Evolutionary conservation across 2,888 invertebrate genomes (phyloP).

Genomic region (Cheilosia soror): DNA sequence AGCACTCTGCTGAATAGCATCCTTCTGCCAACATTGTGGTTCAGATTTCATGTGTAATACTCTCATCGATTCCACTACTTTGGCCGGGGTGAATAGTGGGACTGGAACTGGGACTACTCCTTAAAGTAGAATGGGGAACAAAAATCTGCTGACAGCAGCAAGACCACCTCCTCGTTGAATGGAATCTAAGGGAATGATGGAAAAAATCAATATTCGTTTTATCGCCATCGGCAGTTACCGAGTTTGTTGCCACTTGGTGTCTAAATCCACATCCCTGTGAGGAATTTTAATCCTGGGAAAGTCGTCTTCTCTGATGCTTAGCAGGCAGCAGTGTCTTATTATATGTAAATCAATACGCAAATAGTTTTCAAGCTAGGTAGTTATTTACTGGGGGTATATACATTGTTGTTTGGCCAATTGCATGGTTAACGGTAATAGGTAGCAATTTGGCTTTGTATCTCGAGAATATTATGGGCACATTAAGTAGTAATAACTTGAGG

Average conservation of each 20-base stretch:
- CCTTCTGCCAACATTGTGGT: not conserved
- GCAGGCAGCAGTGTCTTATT: not conserved
- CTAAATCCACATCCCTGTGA: not conserved
- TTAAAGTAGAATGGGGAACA: not conserved
- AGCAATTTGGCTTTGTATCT: not conserved
- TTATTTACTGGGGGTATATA: not conserved
- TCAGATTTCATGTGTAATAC: not conserved
- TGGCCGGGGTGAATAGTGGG: not conserved
- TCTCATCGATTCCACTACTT: slow-evolving; percentile 1
- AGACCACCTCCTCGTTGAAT: not conserved
- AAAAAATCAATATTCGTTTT: slow-evolving; percentile 1
- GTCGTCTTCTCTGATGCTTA: too few relatives aligned
- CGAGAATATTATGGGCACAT: not conserved
- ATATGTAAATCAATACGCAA: slow-evolving; percentile 2
- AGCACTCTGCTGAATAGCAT: not conserved
- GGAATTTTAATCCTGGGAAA: not conserved
- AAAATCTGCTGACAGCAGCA: not conserved
- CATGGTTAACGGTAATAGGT: not conserved
- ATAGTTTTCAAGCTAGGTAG: not conserved
- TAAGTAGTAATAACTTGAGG: not conserved
- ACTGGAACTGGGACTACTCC: too few relatives aligned
- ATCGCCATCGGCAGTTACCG: not conserved
- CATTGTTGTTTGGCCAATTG: slow-evolving; percentile 1
- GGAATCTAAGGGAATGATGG: not conserved
- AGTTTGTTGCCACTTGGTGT: slow-evolving; percentile 5